These are phyloP conservation scores for Brachypodius melanocephalos DNA, from an alignment of 2,113 vertebrate species.

Conservation along the genomic window DNA sequence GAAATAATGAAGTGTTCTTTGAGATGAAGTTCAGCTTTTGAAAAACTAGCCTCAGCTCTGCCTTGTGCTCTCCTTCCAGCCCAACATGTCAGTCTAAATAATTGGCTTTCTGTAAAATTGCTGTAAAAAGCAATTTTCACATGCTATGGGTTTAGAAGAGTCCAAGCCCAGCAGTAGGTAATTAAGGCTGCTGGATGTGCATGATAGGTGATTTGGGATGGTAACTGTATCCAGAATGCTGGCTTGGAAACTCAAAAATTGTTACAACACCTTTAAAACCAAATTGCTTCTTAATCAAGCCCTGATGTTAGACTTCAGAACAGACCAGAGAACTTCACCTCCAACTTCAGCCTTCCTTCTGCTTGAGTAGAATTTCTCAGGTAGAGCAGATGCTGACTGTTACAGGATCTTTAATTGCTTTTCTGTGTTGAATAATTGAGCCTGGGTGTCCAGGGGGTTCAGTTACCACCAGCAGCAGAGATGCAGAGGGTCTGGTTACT, in stretches of 20 bases:
- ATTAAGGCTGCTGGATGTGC: neutral
- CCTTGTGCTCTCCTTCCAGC: neutral
- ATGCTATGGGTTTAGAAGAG: neutral
- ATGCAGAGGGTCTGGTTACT: constrained; percentile 67
- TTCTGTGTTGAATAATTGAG: constrained; percentile 81
- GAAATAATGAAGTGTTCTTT: constrained; percentile 8
- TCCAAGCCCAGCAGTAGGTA: neutral
- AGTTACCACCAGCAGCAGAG: constrained; percentile 65
- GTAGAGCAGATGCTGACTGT: constrained; percentile 22
- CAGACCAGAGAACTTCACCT: neutral
- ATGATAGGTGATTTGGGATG: neutral
- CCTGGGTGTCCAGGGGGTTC: constrained; percentile 38
- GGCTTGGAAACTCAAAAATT: neutral
- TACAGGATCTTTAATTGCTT: constrained; percentile 68
- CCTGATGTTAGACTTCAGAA: neutral
- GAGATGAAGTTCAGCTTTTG: neutral
- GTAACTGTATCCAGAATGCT: neutral
- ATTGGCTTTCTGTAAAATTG: neutral
- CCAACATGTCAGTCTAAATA: neutral
- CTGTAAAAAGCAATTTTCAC: neutral
- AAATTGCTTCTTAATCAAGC: neutral
- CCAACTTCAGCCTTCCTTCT: neutral
- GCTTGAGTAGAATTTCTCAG: neutral
- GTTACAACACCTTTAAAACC: neutral
- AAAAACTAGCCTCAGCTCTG: neutral